A percentile compares a stretch with the other conserved stretches of the same genome.
These are phyloP conservation scores for Melanotaenia maccullochi DNA, from an alignment of 2,797 vertebrate genomes.

Conservation along the genomic window DNA sequence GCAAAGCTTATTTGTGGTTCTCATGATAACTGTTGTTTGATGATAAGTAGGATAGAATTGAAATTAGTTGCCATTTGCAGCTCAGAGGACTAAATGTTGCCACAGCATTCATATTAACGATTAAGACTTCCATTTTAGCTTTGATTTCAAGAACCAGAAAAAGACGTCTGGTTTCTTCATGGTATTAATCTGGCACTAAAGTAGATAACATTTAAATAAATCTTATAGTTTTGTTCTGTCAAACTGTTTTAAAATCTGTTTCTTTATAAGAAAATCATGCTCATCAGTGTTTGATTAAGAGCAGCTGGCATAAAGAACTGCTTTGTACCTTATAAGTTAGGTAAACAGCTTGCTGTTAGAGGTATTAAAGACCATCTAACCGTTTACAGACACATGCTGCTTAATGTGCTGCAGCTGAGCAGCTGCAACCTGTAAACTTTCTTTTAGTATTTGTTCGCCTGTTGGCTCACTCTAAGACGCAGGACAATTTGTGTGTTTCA, in stretches of 20 bases:
- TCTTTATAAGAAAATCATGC: neutral
- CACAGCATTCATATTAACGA: neutral
- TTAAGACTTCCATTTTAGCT: neutral
- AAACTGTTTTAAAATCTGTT: neutral
- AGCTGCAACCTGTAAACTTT: neutral
- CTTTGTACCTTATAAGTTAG: neutral
- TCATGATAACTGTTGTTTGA: neutral
- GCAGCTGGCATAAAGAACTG: slow-evolving; percentile 10
- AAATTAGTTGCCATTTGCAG: neutral
- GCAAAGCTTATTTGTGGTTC: neutral
- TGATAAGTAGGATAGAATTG: neutral
- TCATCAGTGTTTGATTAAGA: slow-evolving; percentile 14
- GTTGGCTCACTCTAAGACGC: neutral
- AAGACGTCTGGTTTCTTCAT: neutral
- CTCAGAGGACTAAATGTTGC: neutral
- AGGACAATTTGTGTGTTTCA: neutral
- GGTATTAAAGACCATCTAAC: slow-evolving; percentile 10
- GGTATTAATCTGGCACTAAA: neutral
- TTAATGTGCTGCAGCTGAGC: slow-evolving; percentile 7
- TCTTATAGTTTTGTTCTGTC: neutral
- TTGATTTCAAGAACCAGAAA: neutral
- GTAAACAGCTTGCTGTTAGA: slow-evolving; percentile 2
- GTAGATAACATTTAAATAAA: neutral
- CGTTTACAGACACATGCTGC: slow-evolving; percentile 12
- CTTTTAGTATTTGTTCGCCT: neutral